A percentile compares a stretch with the other conserved stretches of the same genome.
phyloP scores from a whole-genome alignment of 1,140 invertebrate genomes.

The Zaprionus capensis region DNA sequence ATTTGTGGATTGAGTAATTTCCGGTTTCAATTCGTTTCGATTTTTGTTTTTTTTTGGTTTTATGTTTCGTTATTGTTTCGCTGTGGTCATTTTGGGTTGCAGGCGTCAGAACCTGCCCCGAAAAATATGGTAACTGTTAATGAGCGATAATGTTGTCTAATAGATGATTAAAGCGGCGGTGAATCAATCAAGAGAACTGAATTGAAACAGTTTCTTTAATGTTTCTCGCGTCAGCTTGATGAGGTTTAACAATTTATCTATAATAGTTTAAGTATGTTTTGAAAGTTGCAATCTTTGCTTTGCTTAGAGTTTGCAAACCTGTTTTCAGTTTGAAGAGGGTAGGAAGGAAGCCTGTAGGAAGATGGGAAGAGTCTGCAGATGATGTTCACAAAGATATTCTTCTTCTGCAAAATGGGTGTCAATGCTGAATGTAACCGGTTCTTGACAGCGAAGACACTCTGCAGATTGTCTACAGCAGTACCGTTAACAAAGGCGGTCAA shows the following conservation, averaged over 20 bases:
- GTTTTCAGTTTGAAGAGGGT: neutral
- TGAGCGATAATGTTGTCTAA: slow-evolving; percentile 38
- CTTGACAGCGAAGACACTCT: neutral
- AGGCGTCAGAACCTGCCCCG: neutral
- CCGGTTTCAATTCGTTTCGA: slow-evolving; percentile 50
- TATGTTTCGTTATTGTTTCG: neutral
- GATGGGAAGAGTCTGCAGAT: slow-evolving; percentile 16
- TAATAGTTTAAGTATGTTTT: neutral
- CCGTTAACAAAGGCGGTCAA: slow-evolving; percentile 77
- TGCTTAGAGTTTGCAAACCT: neutral
- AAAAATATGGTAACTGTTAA: slow-evolving; percentile 30
- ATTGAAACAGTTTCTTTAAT: slow-evolving; percentile 13
- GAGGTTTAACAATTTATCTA: neutral
- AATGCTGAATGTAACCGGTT: slow-evolving; percentile 45
- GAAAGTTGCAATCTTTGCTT: neutral
- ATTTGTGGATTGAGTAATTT: slow-evolving; percentile 65
- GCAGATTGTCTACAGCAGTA: slow-evolving; percentile 42
- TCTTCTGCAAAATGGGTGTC: slow-evolving; percentile 61
- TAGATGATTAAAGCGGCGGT: slow-evolving; percentile 19
- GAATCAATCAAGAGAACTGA: neutral
- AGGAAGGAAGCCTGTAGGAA: slow-evolving; percentile 5
- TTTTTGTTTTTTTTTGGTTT: neutral
- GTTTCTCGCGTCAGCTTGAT: neutral
- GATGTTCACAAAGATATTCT: slow-evolving; percentile 14
- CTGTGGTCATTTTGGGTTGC: neutral